Conservation (phyloP, 2,113 vertebrate species). For the Corythoichthys haematopterus region DNA sequence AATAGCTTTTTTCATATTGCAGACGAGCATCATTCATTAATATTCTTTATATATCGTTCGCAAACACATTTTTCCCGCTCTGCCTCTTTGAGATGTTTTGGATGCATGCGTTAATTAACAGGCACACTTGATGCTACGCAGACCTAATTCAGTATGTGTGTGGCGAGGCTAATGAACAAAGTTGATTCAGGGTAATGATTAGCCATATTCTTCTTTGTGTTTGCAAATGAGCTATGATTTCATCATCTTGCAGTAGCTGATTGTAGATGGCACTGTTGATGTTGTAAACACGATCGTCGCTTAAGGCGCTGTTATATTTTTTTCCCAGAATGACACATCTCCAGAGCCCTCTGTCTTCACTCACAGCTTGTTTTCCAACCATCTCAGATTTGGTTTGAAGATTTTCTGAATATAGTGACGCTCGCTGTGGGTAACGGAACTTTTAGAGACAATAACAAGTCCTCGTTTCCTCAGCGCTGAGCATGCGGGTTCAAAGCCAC, state of each 20-base stretch:
- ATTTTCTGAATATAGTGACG: slow-evolving; percentile 51
- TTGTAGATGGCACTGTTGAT: slow-evolving; percentile 47
- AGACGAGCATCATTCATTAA: slow-evolving; percentile 27
- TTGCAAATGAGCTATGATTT: slow-evolving; percentile 45
- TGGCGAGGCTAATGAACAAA: slow-evolving; percentile 7
- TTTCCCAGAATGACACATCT: slow-evolving; percentile 43
- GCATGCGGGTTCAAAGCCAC: slow-evolving; percentile 33
- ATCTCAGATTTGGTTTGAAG: slow-evolving; percentile 48
- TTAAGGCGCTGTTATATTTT: slow-evolving; percentile 31
- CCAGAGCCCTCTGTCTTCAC: slow-evolving; percentile 37
- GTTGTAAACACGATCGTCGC: slow-evolving; percentile 56
- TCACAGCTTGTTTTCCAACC: slow-evolving; percentile 48
- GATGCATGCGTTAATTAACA: slow-evolving; percentile 23
- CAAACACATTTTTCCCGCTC: slow-evolving; percentile 17
- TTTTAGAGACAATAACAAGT: slow-evolving; percentile 45
- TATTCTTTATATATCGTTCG: slow-evolving; percentile 20
- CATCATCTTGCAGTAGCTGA: slow-evolving; percentile 49
- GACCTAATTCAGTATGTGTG: neutral
- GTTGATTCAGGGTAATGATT: slow-evolving; percentile 18
- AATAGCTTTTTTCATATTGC: slow-evolving; percentile 7
- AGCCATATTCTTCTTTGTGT: slow-evolving; percentile 13
- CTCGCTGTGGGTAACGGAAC: slow-evolving; percentile 45
- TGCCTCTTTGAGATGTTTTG: slow-evolving; percentile 22
- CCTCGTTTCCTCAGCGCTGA: slow-evolving; percentile 40
- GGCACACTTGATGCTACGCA: slow-evolving; percentile 13